phyloP scores from a whole-genome alignment of 2,113 vertebrate species.

The Labeo catla region DNA sequence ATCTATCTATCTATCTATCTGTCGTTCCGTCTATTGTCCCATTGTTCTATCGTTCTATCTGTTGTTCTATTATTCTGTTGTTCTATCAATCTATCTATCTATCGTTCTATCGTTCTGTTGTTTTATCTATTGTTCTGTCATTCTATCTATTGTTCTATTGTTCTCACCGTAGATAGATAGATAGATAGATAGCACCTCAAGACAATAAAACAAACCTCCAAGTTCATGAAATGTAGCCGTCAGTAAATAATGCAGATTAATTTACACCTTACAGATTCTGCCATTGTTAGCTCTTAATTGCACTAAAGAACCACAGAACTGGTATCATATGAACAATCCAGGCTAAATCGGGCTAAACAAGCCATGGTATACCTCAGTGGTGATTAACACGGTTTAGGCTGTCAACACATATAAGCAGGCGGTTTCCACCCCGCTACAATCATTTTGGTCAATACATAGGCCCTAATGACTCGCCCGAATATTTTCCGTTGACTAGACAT shows the following conservation, averaged over 20 bases:
- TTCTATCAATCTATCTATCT: too few species aligned
- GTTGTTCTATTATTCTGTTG: too few species aligned
- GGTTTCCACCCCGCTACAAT: slow-evolving; percentile 17
- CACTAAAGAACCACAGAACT: slow-evolving; percentile 19
- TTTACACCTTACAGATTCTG: not conserved
- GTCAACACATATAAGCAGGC: slow-evolving; percentile 11
- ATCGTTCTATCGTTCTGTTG: too few species aligned
- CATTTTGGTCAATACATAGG: slow-evolving; percentile 44
- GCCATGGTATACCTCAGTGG: slow-evolving; percentile 24
- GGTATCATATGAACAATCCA: slow-evolving; percentile 34
- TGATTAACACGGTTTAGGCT: slow-evolving; percentile 30
- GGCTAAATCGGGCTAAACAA: slow-evolving; percentile 31
- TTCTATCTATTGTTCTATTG: too few species aligned
- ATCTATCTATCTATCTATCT: too few species aligned
- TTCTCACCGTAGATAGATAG: not conserved
- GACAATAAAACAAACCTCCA: not conserved
- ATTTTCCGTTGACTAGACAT: slow-evolving; percentile 56
- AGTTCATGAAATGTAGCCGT: not conserved
- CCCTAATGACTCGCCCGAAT: slow-evolving; percentile 50
- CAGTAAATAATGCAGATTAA: not conserved
- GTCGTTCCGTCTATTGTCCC: too few species aligned
- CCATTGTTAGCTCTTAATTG: slow-evolving; percentile 31
- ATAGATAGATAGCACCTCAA: not conserved
- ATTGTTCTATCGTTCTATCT: too few species aligned
- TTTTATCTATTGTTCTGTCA: too few species aligned